A percentile compares a stretch with the other conserved stretches of the same genome.
Conservation (phyloP, 2,113 vertebrate species). For the Carassius carassius region DNA sequence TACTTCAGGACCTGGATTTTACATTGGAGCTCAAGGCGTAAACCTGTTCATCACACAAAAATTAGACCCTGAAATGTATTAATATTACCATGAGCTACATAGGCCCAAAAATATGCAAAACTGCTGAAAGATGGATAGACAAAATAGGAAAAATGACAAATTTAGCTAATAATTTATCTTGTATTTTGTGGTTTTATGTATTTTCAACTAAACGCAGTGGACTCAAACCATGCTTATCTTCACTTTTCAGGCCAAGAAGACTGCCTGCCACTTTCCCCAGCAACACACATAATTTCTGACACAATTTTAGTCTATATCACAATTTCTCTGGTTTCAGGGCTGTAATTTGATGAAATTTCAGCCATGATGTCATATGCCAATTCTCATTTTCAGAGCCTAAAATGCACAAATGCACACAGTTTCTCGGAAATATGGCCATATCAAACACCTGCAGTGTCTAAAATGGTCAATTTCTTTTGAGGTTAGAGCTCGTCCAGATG, state of each 20-base stretch:
- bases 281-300: not conserved
- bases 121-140: not conserved
- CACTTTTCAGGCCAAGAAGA: not conserved
- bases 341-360: not conserved
- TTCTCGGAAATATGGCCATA: not conserved
- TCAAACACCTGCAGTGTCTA: not conserved
- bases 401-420: not conserved
- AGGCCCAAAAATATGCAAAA: not conserved
- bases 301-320: not conserved
- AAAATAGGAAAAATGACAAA: not conserved
- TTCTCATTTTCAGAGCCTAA: slow-evolving; percentile 8
- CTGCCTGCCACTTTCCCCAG: not conserved
- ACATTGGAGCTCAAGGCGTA: not conserved
- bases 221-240: not conserved
- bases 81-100: not conserved
- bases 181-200: not conserved
- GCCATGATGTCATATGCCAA: not conserved
- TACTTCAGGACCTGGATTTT: not conserved
- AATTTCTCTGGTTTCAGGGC: not conserved
- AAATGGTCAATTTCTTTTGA: slow-evolving; percentile 23
- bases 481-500: slow-evolving; percentile 10
- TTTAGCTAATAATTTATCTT: not conserved
- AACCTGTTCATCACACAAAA: not conserved
- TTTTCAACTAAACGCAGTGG: not conserved
- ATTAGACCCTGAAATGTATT: not conserved